Conservation (phyloP, 2,888 invertebrate species). For the Athrips mouffetella region DNA sequence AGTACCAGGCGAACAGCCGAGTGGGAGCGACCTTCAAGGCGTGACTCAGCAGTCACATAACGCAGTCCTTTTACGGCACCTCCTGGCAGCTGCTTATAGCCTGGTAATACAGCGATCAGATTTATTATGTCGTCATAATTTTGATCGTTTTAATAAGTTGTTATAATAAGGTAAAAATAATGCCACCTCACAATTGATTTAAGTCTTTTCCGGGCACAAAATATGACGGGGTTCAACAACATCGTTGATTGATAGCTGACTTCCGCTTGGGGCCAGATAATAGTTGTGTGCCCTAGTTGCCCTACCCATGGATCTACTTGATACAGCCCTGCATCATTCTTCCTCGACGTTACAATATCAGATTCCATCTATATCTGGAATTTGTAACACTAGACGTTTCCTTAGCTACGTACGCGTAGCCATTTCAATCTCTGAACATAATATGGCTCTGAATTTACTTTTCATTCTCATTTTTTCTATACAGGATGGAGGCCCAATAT, state of each 20-base stretch:
- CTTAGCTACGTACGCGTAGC: slow-evolving; percentile 21
- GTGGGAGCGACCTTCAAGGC: slow-evolving; percentile 56
- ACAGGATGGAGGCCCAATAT: too few species aligned
- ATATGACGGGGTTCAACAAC: slow-evolving; percentile 61
- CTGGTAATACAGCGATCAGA: slow-evolving; percentile 23
- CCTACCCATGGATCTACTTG: slow-evolving; percentile 31
- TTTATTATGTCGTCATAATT: not conserved
- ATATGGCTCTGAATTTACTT: slow-evolving; percentile 4
- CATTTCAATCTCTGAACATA: not conserved
- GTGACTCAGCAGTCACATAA: slow-evolving; percentile 44
- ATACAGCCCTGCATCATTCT: slow-evolving; percentile 37
- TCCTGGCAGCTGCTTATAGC: slow-evolving; percentile 28
- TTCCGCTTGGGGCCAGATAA: slow-evolving; percentile 54
- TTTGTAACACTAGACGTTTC: slow-evolving; percentile 33
- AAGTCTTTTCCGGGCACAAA: slow-evolving; percentile 55
- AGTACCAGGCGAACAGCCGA: slow-evolving; percentile 32
- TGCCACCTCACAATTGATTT: slow-evolving; percentile 29
- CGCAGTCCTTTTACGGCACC: slow-evolving; percentile 43
- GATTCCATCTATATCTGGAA: slow-evolving; percentile 37
- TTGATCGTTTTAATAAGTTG: not conserved
- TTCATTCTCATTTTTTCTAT: slow-evolving; percentile 6
- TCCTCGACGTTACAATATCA: slow-evolving; percentile 35
- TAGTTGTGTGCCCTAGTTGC: slow-evolving; percentile 51
- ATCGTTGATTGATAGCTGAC: slow-evolving; percentile 69
- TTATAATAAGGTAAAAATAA: not conserved